Evolutionary conservation across 2,888 invertebrate genomes (phyloP).

Genomic region (Cyaniris semiargus): DNA sequence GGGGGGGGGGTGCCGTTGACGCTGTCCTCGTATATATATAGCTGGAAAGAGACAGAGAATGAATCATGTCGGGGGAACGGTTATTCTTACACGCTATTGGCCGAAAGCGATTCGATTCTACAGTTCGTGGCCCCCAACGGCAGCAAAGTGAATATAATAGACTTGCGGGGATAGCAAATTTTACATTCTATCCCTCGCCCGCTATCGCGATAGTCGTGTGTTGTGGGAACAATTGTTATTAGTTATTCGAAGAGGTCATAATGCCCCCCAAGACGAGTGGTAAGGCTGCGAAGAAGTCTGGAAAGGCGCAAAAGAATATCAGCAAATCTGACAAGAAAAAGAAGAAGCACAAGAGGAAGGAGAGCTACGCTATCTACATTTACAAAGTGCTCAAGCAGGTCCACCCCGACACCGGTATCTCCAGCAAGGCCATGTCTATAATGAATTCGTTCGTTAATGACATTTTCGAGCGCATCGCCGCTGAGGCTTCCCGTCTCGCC

Average conservation of each 20-base stretch:
- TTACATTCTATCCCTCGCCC: not conserved
- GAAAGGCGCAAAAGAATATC: conserved; percentile 80
- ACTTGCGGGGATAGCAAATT: too few species aligned
- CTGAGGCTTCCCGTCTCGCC: conserved; percentile 82
- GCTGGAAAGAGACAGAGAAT: too few species aligned
- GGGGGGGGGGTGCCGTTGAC: too few species aligned
- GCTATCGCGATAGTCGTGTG: not conserved
- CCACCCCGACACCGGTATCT: conserved; percentile 80
- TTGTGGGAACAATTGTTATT: not conserved
- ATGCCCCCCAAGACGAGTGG: conserved; percentile 34
- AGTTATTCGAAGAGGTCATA: too few species aligned
- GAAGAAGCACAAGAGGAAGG: conserved; percentile 79
- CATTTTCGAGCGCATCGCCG: conserved; percentile 85
- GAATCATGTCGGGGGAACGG: too few species aligned
- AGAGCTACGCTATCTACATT: conserved; percentile 81
- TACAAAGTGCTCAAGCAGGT: conserved; percentile 85
- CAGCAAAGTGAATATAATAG: too few species aligned
- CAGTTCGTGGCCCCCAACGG: too few species aligned
- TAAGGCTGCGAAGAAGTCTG: conserved; percentile 72
- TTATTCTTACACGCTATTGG: too few species aligned
- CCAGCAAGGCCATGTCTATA: conserved; percentile 83
- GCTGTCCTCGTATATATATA: too few species aligned
- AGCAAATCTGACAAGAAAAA: conserved; percentile 80
- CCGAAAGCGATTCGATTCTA: too few species aligned
- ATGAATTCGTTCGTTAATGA: conserved; percentile 88